Base-by-base conservation (phyloP, 2,888 invertebrate species). In the Fragum whitleyi region DNA sequence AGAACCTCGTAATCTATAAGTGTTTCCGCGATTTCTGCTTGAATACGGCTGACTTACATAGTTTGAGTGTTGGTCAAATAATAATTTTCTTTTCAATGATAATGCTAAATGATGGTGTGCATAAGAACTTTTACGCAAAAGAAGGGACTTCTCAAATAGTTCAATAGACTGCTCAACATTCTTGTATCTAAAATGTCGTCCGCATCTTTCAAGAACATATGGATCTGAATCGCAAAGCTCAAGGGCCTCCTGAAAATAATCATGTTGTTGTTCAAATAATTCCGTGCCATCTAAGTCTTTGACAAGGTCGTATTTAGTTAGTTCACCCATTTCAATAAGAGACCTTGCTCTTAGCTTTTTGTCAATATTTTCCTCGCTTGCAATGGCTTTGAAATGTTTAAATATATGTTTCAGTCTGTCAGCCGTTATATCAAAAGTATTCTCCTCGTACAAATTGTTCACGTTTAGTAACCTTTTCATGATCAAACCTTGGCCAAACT, bases 401-500 rank as follows among this genome's bases (percentile, higher is more conserved):
- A 59, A 5, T 11, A 26, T 16, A 23, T 21, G 26, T 26, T 7
- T 59, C 5, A 59, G 6, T 26, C 26, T 23, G 23, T 26, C 59
- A 9, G 26, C 1, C 26, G 59, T 59, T 26, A 59, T 26, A 16
- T 59, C 28, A 26, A 59, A 59, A 1, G 21, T 42, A 21, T 67
- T 69, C 26, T 21, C 26, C n/a, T 72, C 29, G 32, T 71, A 26
- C 6, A 68, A 42, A 47, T 74, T 77, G 7, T 36, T 21, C 23
- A 74, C 16, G 47, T 81, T 61, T 2, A 77, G 26, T 39, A 42
- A 36, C 51, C 81, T 59, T 74, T 65, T 77, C 23, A 65, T 70
- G 19, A 65, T 65, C 14, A 81, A 70, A 9, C 74, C 74, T 19
- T 69, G 57, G 11, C 77, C 77, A 71, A 81, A 81, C n/a, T n/a